phyloP scores from a whole-genome alignment of 2,797 vertebrate genomes.

The Neomorphus geoffroyi region DNA sequence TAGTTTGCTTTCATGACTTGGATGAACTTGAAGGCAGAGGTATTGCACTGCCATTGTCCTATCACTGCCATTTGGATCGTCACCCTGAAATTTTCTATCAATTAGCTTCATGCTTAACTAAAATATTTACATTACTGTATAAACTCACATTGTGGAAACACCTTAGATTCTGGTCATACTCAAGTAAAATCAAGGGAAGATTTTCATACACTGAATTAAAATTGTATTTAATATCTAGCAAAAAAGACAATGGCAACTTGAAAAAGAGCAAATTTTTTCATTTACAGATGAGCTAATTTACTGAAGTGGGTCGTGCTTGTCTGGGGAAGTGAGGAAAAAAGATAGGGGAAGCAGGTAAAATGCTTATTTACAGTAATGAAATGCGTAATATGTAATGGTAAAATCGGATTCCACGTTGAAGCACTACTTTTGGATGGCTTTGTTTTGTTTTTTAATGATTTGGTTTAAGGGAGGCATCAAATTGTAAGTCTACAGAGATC shows the following conservation, averaged over 20 bases:
- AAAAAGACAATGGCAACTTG: not conserved
- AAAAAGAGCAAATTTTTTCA: not conserved
- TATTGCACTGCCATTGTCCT: not conserved
- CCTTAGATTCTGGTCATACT: not conserved
- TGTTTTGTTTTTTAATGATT: not conserved
- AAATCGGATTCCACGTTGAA: not conserved
- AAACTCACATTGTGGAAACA: rapidly evolving
- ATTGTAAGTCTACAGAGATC: not conserved
- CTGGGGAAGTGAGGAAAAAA: not conserved
- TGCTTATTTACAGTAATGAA: not conserved
- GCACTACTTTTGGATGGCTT: not conserved
- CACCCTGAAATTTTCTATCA: not conserved
- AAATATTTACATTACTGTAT: not conserved
- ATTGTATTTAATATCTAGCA: not conserved
- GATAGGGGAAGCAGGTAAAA: not conserved
- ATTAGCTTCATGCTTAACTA: not conserved
- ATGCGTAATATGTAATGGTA: not conserved
- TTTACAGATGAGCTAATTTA: not conserved
- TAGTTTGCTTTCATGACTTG: not conserved
- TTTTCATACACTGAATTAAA: rapidly evolving
- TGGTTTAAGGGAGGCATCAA: not conserved
- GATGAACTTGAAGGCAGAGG: not conserved
- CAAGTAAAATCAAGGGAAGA: not conserved
- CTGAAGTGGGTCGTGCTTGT: not conserved
- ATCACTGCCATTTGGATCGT: not conserved